Evolutionary conservation across 1,140 invertebrate genomes (phyloP), one percentile per base, ranked within the genome.

Genomic region (Drosophila mauritiana): DNA sequence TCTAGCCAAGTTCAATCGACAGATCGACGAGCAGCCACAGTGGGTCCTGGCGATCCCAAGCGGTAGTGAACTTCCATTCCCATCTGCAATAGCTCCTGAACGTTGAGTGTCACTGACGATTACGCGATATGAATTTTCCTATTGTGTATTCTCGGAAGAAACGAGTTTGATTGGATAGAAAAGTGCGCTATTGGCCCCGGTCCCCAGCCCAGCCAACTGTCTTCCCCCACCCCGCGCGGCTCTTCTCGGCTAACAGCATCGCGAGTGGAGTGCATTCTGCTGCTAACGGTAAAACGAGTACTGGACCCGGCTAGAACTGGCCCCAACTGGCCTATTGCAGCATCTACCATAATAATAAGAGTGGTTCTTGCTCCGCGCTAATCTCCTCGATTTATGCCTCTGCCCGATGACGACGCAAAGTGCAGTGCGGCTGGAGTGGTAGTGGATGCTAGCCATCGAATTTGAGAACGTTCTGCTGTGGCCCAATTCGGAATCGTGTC

Each of bases 241-340:
- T 37, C 40, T 45, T 37, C 27, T 43, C 34, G 56, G 64, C 55
- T 77, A 81, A 83, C 80, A 84, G 76, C 78, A 88, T 88, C 63
- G 76, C 84, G 79, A 89, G 75, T 72, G 64, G 45, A 67, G 64
- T 67, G 80, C 85, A 86, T 89, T 89, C 84, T 39, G 58, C 3
- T 55, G 51, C 54, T 89, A 89, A 89, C 85, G 80, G 85, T 90
- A 89, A 89, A 90, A 90, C 85, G 85, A 89, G 85, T 89, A 90
- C 80, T 79, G 68, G 81, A 72, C 81, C 78, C 69, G 82, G 78
- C 77, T 65, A 53, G 64, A 79, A 73, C 73, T 85, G 64, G 70
- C 69, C 68, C 72, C 43, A 62, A 58, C 73, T 74, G 81, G 81
- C 77, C 82, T 86, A 86, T 89, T 89, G 84, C 84, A 88, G 84